phyloP scores from a whole-genome alignment of 2,888 invertebrate genomes.

The Liodrosophila aerea region DNA sequence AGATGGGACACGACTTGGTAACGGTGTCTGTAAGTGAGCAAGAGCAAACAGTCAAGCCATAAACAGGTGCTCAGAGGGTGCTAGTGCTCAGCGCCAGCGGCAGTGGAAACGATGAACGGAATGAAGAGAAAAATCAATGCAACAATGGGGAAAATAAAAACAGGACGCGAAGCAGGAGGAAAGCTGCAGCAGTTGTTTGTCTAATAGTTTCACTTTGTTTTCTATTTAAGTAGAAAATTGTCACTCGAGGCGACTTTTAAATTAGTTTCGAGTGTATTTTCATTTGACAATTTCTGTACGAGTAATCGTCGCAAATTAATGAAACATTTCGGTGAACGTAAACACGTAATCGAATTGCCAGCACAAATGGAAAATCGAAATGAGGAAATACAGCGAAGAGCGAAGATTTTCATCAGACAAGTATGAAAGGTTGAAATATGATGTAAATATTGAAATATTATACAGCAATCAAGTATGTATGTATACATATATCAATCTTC shows the following conservation, averaged over 20 bases:
- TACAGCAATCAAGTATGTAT: too few species aligned
- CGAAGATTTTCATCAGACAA: too few species aligned
- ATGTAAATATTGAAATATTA: too few species aligned
- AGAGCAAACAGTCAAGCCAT: not conserved
- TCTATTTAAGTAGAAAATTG: conserved; percentile 19
- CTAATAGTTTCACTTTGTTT: conserved; percentile 17
- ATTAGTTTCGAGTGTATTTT: conserved; percentile 24
- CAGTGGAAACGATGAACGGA: too few species aligned
- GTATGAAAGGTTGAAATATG: too few species aligned
- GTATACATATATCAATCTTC: too few species aligned
- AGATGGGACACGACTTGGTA: conserved; percentile 91
- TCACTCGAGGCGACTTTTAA: conserved; percentile 38
- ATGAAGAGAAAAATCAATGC: too few species aligned
- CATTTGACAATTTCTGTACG: not conserved
- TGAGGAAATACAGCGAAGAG: too few species aligned
- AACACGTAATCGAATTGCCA: conserved; percentile 25
- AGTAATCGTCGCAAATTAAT: conserved; percentile 38
- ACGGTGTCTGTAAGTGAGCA: conserved; percentile 88
- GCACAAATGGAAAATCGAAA: too few species aligned
- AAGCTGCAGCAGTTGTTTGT: not conserved
- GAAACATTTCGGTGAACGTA: conserved; percentile 13
- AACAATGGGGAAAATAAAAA: not conserved
- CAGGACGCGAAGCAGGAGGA: not conserved
- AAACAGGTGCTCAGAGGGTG: too few species aligned
- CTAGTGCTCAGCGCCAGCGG: too few species aligned